Conservation (phyloP, 2,113 vertebrate species). For the Paedocypris sp. region DNA sequence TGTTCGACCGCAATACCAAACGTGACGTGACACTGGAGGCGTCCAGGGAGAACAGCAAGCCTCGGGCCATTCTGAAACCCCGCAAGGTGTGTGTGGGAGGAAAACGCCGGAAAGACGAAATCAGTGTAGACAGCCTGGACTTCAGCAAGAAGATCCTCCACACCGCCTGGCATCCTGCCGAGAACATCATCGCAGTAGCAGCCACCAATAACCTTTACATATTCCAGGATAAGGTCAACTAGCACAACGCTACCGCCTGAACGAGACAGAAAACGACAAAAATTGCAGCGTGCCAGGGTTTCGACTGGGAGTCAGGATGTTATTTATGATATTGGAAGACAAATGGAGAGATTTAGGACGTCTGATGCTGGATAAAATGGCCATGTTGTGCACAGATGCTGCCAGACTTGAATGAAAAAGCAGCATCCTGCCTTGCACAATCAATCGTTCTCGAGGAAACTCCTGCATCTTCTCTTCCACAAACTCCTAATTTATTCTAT, state of each 20-base stretch:
- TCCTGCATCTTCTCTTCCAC: constrained; percentile 20
- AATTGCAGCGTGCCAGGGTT: not conserved
- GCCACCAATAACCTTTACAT: constrained; percentile 89
- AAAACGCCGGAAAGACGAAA: constrained; percentile 80
- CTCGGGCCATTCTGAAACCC: constrained; percentile 77
- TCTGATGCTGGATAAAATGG: not conserved
- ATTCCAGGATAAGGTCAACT: constrained; percentile 91
- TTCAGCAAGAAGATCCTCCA: constrained; percentile 91
- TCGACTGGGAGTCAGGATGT: not conserved
- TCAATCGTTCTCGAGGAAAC: not conserved
- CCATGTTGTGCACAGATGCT: constrained; percentile 8
- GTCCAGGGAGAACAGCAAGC: constrained; percentile 84
- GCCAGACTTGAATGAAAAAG: constrained; percentile 19
- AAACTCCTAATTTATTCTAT: constrained; percentile 51
- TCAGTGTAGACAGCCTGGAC: constrained; percentile 86
- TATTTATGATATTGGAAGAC: not conserved
- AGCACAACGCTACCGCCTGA: constrained; percentile 29
- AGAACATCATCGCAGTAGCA: constrained; percentile 85
- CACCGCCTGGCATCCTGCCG: constrained; percentile 80
- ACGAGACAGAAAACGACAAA: not conserved
- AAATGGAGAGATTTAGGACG: not conserved
- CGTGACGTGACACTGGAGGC: constrained; percentile 94
- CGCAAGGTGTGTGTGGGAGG: constrained; percentile 79
- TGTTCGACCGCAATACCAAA: constrained; percentile 84
- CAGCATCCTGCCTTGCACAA: constrained; percentile 25